A percentile compares a stretch with the other conserved stretches of the same genome.
Conservation (phyloP, 2,113 vertebrate genomes). For the Setophaga kirtlandii region DNA sequence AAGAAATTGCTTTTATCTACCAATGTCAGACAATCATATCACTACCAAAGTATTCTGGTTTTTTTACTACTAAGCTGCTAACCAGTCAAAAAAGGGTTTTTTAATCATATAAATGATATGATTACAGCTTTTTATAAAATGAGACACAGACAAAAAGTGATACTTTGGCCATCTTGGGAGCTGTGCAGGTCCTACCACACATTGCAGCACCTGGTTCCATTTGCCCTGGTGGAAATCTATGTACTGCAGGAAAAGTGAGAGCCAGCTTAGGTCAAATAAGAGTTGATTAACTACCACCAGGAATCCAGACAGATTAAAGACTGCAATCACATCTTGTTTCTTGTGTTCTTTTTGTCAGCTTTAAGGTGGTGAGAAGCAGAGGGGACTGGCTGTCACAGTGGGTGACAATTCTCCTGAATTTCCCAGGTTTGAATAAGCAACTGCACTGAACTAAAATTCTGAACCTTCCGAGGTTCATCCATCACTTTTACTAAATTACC, state of each 20-base stretch:
- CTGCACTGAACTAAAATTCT: slow-evolving; percentile 40
- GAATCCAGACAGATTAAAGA: background rate
- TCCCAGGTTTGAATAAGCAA: slow-evolving; percentile 7
- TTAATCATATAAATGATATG: background rate
- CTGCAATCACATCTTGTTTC: background rate
- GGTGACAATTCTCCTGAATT: background rate
- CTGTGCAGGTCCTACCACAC: background rate
- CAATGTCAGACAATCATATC: background rate
- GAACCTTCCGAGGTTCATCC: slow-evolving; percentile 62
- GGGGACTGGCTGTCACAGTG: background rate
- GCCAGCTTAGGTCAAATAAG: background rate
- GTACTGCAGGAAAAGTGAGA: background rate
- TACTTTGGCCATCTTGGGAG: background rate
- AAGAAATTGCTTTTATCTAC: background rate
- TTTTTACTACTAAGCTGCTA: background rate
- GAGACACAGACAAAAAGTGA: background rate
- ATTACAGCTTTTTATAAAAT: background rate
- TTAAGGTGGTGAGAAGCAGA: background rate
- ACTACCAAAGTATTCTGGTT: background rate
- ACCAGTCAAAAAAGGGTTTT: background rate
- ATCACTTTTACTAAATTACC: slow-evolving; percentile 72
- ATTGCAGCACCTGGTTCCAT: background rate
- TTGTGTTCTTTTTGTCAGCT: background rate
- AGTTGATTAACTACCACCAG: background rate
- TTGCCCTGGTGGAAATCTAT: background rate